Evolutionary conservation across 2,797 vertebrate species (phyloP).

Genomic region (Acipenser oxyrinchus): DNA sequence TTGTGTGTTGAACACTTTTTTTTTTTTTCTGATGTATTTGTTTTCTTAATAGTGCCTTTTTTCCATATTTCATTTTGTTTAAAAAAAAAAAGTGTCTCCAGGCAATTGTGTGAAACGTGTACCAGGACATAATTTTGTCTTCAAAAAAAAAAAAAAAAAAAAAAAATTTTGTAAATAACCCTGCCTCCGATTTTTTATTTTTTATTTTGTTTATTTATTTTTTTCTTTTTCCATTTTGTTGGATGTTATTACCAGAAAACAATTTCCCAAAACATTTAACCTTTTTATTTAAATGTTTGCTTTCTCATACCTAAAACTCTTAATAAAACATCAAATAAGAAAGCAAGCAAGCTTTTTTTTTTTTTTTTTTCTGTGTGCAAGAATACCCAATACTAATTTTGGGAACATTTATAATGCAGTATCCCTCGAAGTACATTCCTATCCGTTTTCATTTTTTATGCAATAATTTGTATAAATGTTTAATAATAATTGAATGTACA

Average conservation of each 20-base stretch:
- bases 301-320: constrained; percentile 53
- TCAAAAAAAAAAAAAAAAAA: neutral
- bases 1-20: constrained; percentile 58
- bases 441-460: constrained; percentile 6
- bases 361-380: constrained; percentile 9
- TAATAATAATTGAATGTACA: constrained; percentile 8
- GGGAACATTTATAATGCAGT: neutral
- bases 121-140: neutral
- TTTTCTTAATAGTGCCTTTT: constrained; percentile 80
- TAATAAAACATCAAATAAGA: constrained; percentile 16
- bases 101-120: constrained; percentile 44
- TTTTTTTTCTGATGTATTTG: constrained; percentile 44
- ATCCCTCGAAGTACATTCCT: neutral
- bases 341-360: neutral
- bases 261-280: constrained; percentile 35
- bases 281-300: constrained; percentile 58
- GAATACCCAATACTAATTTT: constrained; percentile 1
- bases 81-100: constrained; percentile 39
- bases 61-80: constrained; percentile 66
- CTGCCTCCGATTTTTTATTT: constrained; percentile 12
- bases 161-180: constrained; percentile 47
- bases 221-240: constrained; percentile 19
- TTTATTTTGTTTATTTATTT: neutral
- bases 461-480: neutral
- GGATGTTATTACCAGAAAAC: constrained; percentile 28